phyloP scores from a whole-genome alignment of 1,140 invertebrate genomes.

The Popillia japonica region DNA sequence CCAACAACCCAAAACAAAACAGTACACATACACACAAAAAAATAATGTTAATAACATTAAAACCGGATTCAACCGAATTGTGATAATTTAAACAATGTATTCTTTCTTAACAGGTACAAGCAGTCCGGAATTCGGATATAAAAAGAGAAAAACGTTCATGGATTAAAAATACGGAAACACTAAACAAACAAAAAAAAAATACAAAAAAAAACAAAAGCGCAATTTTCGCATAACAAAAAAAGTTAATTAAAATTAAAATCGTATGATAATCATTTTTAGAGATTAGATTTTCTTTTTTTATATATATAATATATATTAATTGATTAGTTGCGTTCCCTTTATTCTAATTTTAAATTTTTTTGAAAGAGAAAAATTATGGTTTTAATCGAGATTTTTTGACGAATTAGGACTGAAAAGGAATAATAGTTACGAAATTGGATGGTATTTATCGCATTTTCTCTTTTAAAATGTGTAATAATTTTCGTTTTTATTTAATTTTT shows the following conservation, averaged over 20 bases:
- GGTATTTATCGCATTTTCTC: not conserved
- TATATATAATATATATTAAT: not conserved
- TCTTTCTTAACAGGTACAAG: conserved; percentile 33
- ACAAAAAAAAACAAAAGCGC: conserved; percentile 9
- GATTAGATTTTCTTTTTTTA: not conserved
- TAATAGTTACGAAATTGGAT: too few species aligned
- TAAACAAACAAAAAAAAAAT: not conserved
- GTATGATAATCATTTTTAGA: not conserved
- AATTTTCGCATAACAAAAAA: not conserved
- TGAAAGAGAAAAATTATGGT: not conserved
- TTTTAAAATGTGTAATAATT: not conserved
- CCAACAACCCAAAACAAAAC: not conserved
- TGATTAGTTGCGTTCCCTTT: not conserved
- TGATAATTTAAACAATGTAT: conserved; percentile 15
- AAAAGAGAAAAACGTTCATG: conserved; percentile 38
- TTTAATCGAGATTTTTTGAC: not conserved
- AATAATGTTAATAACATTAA: conserved; percentile 27
- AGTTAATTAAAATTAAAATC: not conserved
- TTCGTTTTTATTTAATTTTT: not conserved
- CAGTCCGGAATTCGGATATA: conserved; percentile 15
- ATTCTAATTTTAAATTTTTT: too few species aligned
- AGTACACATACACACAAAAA: not conserved
- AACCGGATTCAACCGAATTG: conserved; percentile 9
- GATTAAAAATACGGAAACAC: conserved; percentile 28
- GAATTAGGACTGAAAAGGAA: too few species aligned